phyloP scores from a whole-genome alignment of 2,888 invertebrate species.

The Acrobasis suavella region DNA sequence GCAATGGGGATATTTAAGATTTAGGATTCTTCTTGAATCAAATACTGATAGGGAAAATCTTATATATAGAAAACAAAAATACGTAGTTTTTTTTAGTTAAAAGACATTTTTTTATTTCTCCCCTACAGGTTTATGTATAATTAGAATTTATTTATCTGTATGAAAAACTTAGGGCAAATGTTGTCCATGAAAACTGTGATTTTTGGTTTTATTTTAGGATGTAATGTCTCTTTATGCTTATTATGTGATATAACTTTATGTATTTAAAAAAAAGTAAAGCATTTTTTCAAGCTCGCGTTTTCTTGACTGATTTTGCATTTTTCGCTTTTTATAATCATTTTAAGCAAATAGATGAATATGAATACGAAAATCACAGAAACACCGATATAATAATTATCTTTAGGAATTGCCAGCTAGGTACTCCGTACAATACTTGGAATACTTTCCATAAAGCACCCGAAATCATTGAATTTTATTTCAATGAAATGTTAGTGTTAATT shows the following conservation, averaged over 20 bases:
- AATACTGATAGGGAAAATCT: constrained; percentile 59
- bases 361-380: constrained; percentile 19
- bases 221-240: constrained; percentile 72
- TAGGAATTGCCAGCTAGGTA: constrained; percentile 22
- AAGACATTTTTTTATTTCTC: constrained; percentile 67
- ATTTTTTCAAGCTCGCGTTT: constrained; percentile 42
- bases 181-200: constrained; percentile 79
- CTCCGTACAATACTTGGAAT: constrained; percentile 33
- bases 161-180: constrained; percentile 69
- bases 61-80: constrained; percentile 60
- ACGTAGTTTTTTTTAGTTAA: constrained; percentile 69
- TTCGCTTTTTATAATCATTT: constrained; percentile 48
- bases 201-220: constrained; percentile 77
- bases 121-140: constrained; percentile 57
- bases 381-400: constrained; percentile 1
- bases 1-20: constrained; percentile 75
- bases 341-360: constrained; percentile 31
- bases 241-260: constrained; percentile 75
- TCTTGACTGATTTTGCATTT: constrained; percentile 66
- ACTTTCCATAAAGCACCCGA: constrained; percentile 1
- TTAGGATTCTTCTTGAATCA: constrained; percentile 58
- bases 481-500: constrained; percentile 7
- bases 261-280: constrained; percentile 49
- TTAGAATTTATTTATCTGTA: constrained; percentile 75
- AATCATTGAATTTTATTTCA: constrained; percentile 7